Conservation (phyloP, 92 coral and sea anemone species). For the Paragorgia papillata region DNA sequence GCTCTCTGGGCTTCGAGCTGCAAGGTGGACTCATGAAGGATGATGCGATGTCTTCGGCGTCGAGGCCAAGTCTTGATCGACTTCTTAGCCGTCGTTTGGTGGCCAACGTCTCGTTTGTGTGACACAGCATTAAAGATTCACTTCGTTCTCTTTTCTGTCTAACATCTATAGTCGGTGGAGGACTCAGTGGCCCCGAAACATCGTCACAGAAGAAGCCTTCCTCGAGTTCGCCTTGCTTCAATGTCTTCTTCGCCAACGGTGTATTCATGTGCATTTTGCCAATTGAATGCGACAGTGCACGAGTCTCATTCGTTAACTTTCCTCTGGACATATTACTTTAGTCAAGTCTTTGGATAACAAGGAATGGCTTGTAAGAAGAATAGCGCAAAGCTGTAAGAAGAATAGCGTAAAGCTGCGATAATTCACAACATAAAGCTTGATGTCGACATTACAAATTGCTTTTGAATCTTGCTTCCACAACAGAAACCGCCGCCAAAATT, state of each 20-base stretch:
- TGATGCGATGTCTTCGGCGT: slow-evolving; percentile 1
- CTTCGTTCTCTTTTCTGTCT: slow-evolving; percentile 42
- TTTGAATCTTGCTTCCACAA: slow-evolving; percentile 26
- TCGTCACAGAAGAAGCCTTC: slow-evolving; percentile 1
- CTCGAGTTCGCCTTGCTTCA: neutral
- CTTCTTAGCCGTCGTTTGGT: slow-evolving; percentile 34
- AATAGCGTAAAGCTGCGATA: too few species aligned
- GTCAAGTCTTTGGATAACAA: neutral
- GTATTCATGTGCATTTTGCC: slow-evolving; percentile 24
- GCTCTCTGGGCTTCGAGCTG: slow-evolving; percentile 14
- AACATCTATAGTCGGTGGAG: slow-evolving; percentile 29
- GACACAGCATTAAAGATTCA: slow-evolving; percentile 18
- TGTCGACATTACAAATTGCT: slow-evolving; percentile 9
- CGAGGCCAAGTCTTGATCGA: slow-evolving; percentile 24
- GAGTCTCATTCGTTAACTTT: neutral
- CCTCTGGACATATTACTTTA: slow-evolving; percentile 6
- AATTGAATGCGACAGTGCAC: slow-evolving; percentile 4
- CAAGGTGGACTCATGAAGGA: slow-evolving; percentile 34
- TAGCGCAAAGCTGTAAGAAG: too few species aligned
- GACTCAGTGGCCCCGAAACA: slow-evolving; percentile 14
- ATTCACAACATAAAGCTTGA: neutral
- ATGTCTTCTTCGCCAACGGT: slow-evolving; percentile 14
- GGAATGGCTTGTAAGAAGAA: too few species aligned
- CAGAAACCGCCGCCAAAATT: slow-evolving; percentile 35
- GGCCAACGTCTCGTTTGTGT: slow-evolving; percentile 15